phyloP scores from a whole-genome alignment of 2,797 vertebrate genomes.

The Antennarius maculatus region DNA sequence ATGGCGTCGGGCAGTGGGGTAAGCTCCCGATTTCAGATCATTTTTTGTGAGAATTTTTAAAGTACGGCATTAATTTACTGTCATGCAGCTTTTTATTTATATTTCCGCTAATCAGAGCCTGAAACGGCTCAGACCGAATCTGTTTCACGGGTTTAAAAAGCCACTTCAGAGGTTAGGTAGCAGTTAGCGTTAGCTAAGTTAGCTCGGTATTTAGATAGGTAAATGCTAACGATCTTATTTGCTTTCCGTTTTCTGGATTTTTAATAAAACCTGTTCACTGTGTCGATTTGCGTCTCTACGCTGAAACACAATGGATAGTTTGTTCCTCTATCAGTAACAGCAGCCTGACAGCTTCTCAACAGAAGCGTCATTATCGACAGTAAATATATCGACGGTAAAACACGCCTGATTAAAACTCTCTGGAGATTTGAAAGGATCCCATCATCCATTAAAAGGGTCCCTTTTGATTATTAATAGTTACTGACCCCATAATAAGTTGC shows the following conservation, averaged over 20 bases:
- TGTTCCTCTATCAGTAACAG: neutral
- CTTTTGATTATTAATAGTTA: too few relatives aligned
- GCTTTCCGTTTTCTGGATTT: neutral
- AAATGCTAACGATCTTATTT: neutral
- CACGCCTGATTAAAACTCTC: too few relatives aligned
- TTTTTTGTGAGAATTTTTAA: neutral
- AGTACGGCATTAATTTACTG: too few relatives aligned
- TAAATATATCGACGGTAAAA: too few relatives aligned
- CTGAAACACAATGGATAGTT: neutral
- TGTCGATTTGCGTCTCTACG: too few relatives aligned
- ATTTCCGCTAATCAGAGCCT: fast-evolving
- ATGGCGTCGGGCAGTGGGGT: constrained; percentile 84
- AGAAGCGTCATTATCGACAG: neutral
- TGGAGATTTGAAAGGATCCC: too few relatives aligned
- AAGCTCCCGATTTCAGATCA: constrained; percentile 29
- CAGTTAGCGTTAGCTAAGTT: neutral
- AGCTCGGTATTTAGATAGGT: neutral
- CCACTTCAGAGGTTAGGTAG: neutral
- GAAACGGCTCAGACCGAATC: fast-evolving
- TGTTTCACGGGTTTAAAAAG: neutral
- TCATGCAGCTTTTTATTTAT: fast-evolving
- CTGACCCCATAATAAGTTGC: too few relatives aligned
- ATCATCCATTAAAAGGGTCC: too few relatives aligned
- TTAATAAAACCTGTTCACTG: fast-evolving
- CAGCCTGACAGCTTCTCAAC: constrained; percentile 8